Percentiles rank a stretch among this genome's conserved stretches.
These are phyloP conservation scores for Propithecus perrieri DNA, from an alignment of 2,797 vertebrate genomes.

Conservation along the genomic window DNA sequence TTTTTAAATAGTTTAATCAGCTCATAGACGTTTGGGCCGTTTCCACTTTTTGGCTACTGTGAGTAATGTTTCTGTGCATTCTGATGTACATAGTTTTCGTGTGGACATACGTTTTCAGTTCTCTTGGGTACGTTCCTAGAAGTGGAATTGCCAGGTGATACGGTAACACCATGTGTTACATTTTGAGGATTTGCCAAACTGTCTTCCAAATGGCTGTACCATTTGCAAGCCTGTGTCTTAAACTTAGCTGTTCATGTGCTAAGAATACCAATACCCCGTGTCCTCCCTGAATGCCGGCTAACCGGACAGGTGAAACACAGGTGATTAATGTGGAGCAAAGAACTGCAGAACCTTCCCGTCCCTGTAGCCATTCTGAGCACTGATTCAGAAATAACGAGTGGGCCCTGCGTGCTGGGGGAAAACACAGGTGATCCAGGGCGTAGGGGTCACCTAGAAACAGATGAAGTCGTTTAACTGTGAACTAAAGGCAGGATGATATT, in stretches of 20 bases:
- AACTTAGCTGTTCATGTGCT: neutral
- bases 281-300: neutral
- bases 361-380: neutral
- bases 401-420: neutral
- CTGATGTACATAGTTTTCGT: neutral
- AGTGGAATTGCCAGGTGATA: neutral
- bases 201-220: neutral
- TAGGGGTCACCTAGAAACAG: conserved; percentile 57
- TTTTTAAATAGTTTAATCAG: neutral
- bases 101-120: neutral
- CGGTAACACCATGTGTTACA: neutral
- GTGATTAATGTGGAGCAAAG: neutral
- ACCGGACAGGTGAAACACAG: conserved; percentile 19
- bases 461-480: conserved; percentile 63
- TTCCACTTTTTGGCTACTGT: neutral
- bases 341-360: neutral
- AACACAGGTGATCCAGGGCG: neutral
- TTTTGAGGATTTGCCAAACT: neutral
- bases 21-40: neutral
- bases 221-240: neutral
- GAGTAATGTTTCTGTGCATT: neutral
- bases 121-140: neutral
- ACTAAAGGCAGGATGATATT: conserved; percentile 57
- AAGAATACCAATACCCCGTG: neutral
- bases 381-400: neutral